Evolutionary conservation across 2,888 invertebrate genomes (phyloP).

Genomic region (Syritta pipiens): DNA sequence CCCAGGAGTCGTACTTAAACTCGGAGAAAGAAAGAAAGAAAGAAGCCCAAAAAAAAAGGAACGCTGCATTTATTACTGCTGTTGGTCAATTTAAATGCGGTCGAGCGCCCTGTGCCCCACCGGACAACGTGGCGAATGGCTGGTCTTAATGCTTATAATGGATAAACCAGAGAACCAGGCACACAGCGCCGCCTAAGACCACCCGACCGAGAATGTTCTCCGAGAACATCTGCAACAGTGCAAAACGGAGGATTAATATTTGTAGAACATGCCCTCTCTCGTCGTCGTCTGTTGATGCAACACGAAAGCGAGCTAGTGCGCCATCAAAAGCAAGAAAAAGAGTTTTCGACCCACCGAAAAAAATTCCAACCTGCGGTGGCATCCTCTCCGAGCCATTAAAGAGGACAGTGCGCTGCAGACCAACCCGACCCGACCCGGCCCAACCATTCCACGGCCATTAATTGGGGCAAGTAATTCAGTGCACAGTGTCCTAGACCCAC

Average conservation of each 20-base stretch:
- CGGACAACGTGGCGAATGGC: conserved; percentile 48
- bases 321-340: conserved; percentile 52
- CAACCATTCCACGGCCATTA: conserved; percentile 46
- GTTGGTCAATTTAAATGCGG: conserved; percentile 69
- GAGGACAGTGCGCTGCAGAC: conserved; percentile 53
- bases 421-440: too few species aligned
- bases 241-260: conserved; percentile 67
- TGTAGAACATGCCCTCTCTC: conserved; percentile 55
- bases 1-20: too few species aligned
- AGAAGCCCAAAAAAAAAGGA: conserved; percentile 8
- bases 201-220: too few species aligned
- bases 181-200: conserved; percentile 51
- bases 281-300: conserved; percentile 5
- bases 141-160: conserved; percentile 60
- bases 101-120: conserved; percentile 25
- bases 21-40: conserved; percentile 1
- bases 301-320: too few species aligned
- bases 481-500: conserved; percentile 60
- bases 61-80: conserved; percentile 60
- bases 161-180: conserved; percentile 56
- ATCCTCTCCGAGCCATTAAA: conserved; percentile 43
- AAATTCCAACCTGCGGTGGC: conserved; percentile 50
- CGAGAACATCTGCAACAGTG: conserved; percentile 68
- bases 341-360: conserved; percentile 33
- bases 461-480: conserved; percentile 64